Evolutionary conservation across 2,113 vertebrate genomes (phyloP).

Genomic region (Theristicus caerulescens): DNA sequence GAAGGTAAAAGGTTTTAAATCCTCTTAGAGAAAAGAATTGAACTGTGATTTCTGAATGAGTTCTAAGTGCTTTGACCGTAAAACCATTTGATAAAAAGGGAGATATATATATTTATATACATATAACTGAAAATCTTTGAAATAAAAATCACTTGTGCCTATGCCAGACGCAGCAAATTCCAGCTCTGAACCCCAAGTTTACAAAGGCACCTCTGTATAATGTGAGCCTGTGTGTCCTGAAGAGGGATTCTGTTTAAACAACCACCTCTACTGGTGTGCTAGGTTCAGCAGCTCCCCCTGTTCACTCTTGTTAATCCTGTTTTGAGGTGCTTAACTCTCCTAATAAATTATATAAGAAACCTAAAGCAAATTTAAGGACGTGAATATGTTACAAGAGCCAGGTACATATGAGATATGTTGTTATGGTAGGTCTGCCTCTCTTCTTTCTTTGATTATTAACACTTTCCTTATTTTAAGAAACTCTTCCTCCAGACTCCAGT

Average conservation of each 20-base stretch:
- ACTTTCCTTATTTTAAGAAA: not conserved
- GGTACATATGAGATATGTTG: not conserved
- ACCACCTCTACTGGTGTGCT: not conserved
- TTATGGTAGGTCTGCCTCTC: not conserved
- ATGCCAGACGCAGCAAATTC: not conserved
- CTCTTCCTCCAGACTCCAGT: not conserved
- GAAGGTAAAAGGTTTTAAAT: slow-evolving; percentile 1
- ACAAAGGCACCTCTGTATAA: not conserved
- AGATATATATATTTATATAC: not conserved
- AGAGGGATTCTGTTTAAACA: not conserved
- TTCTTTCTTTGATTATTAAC: not conserved
- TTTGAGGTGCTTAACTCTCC: not conserved
- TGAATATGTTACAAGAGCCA: not conserved
- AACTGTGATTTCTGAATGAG: not conserved
- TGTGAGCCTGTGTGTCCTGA: not conserved
- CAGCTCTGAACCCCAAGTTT: not conserved
- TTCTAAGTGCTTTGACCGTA: not conserved
- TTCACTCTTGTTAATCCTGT: not conserved
- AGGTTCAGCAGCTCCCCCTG: not conserved
- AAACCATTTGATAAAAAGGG: not conserved
- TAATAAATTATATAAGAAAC: not conserved
- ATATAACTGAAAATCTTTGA: not conserved
- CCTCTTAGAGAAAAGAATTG: not conserved
- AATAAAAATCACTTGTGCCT: not conserved
- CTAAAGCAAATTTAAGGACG: not conserved